Conservation (phyloP, 2,888 invertebrate genomes). For the Plebejus anna region DNA sequence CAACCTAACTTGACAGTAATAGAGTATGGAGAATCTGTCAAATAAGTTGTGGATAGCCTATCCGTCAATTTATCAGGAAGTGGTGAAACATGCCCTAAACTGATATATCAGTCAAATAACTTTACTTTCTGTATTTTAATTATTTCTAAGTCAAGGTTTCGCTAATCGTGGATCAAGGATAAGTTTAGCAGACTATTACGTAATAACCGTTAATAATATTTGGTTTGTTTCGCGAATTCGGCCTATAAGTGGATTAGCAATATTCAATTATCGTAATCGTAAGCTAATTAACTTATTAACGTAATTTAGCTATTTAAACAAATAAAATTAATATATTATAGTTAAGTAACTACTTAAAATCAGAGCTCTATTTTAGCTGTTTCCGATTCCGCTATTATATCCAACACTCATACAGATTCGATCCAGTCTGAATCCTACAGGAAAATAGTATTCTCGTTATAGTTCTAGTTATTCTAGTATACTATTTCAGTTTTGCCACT, state of each 20-base stretch:
- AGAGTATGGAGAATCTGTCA: too few relatives aligned
- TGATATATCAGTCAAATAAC: too few relatives aligned
- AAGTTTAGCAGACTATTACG: not conserved
- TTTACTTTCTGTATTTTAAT: not conserved
- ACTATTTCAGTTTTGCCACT: too few relatives aligned
- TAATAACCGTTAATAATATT: slow-evolving; percentile 13
- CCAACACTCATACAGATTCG: not conserved
- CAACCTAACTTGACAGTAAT: too few relatives aligned
- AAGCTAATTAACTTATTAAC: not conserved
- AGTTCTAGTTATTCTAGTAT: too few relatives aligned
- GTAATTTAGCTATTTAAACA: not conserved
- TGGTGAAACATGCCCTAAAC: too few relatives aligned
- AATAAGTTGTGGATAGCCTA: too few relatives aligned
- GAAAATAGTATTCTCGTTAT: not conserved
- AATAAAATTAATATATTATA: not conserved
- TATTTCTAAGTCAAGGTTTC: not conserved
- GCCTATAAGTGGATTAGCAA: slow-evolving; percentile 8
- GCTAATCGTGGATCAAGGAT: not conserved
- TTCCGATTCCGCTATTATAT: not conserved
- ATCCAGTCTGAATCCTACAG: not conserved
- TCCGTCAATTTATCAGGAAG: too few relatives aligned
- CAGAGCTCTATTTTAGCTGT: not conserved
- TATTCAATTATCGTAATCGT: slow-evolving; percentile 18
- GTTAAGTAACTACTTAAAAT: not conserved
- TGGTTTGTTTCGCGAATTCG: not conserved